Conservation (phyloP, 2,797 vertebrate genomes). For the Discoglossus pictus region DNA sequence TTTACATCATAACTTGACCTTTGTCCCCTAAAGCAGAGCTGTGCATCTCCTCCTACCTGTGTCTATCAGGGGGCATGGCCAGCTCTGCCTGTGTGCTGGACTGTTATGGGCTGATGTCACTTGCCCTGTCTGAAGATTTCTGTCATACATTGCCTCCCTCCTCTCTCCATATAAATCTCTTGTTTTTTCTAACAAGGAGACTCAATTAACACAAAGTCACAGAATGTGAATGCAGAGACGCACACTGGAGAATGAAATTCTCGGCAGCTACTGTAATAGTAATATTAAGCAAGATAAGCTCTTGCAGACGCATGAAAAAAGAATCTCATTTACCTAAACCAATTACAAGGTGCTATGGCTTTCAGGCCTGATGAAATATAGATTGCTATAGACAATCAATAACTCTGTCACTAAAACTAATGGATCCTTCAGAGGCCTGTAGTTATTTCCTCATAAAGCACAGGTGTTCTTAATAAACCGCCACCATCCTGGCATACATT, state of each 20-base stretch:
- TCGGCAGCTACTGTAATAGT: constrained; percentile 30
- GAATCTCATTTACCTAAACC: constrained; percentile 52
- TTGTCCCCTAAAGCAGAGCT: no score
- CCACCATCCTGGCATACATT: constrained; percentile 14
- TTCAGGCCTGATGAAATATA: constrained; percentile 51
- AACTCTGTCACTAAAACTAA: constrained; percentile 49
- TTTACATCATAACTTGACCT: no score
- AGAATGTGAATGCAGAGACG: constrained; percentile 17
- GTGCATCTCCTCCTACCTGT: no score
- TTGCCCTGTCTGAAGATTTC: no score
- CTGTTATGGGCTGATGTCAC: no score
- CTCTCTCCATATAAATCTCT: constrained; percentile 7
- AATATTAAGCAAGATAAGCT: constrained; percentile 48
- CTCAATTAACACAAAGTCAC: constrained; percentile 31
- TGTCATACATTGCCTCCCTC: no score
- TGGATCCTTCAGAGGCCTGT: constrained; percentile 45
- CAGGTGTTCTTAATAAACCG: constrained; percentile 50
- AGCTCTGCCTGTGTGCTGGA: no score
- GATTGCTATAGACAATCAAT: constrained; percentile 49
- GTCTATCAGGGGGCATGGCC: no score
- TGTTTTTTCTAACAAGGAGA: constrained; percentile 29
- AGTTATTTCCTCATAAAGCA: constrained; percentile 52
- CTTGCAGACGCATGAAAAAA: constrained; percentile 35
- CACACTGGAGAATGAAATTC: constrained; percentile 28
- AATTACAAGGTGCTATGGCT: constrained; percentile 50